phyloP scores from a whole-genome alignment of 2,888 invertebrate species.

The Neoscelio sp. region DNA sequence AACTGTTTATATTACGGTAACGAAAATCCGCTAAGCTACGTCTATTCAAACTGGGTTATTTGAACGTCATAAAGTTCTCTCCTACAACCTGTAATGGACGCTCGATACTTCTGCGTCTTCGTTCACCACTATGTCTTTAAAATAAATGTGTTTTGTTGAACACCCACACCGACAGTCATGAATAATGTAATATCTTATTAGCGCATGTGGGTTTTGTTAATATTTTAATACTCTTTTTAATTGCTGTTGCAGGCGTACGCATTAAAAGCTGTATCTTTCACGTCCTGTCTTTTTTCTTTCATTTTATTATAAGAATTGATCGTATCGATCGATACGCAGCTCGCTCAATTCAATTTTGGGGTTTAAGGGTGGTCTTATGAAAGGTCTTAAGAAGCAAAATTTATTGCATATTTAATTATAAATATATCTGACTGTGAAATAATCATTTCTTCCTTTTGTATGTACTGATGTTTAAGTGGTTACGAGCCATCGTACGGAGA shows the following conservation, averaged over 20 bases:
- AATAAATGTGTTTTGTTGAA: conserved; percentile 59
- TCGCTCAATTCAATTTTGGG: conserved; percentile 77
- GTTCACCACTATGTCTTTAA: conserved; percentile 39
- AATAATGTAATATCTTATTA: conserved; percentile 62
- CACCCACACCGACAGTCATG: conserved; percentile 53
- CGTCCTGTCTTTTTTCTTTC: conserved; percentile 25
- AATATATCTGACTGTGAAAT: too few species aligned
- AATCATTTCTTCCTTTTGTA: too few species aligned
- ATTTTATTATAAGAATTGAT: conserved; percentile 29
- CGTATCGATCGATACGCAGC: conserved; percentile 32
- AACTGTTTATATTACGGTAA: conserved; percentile 53
- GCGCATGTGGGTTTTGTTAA: conserved; percentile 58
- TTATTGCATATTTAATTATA: too few species aligned
- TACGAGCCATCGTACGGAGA: too few species aligned
- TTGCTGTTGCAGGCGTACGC: conserved; percentile 29
- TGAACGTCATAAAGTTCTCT: conserved; percentile 55
- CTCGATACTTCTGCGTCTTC: conserved; percentile 44
- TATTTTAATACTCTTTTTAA: conserved; percentile 56
- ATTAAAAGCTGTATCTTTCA: conserved; percentile 16
- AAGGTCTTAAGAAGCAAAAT: too few species aligned
- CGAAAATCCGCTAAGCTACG: conserved; percentile 39
- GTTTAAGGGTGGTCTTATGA: conserved; percentile 65
- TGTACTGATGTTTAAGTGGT: too few species aligned
- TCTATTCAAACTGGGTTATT: conserved; percentile 55
- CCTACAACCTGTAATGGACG: conserved; percentile 38